Conservation (phyloP, 2,113 vertebrate genomes). For the Atherinomorus stipes region DNA sequence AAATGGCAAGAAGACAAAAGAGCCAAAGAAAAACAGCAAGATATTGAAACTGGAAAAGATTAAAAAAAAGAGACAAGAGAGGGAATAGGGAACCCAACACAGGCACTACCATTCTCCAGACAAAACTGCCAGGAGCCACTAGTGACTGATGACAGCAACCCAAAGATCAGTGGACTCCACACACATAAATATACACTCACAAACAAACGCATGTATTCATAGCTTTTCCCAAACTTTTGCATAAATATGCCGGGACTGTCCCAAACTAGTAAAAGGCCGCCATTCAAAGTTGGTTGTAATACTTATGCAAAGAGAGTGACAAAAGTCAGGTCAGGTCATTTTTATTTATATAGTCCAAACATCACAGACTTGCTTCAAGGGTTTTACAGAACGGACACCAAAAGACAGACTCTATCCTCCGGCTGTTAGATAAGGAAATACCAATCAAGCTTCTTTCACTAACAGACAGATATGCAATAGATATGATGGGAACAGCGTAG, state of each 20-base stretch:
- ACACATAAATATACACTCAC: conserved; percentile 13
- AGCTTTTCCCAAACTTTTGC: not conserved
- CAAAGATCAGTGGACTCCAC: conserved; percentile 10
- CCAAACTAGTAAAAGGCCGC: conserved; percentile 2
- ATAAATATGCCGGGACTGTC: not conserved
- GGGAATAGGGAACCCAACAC: conserved; percentile 17
- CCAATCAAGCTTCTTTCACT: not conserved
- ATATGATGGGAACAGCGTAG: no score
- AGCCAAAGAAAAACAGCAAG: conserved; percentile 9
- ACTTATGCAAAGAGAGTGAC: not conserved
- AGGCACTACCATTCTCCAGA: conserved; percentile 31
- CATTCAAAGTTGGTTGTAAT: conserved; percentile 11
- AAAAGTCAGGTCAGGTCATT: not conserved
- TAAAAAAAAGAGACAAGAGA: conserved; percentile 16
- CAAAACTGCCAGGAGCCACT: conserved; percentile 8
- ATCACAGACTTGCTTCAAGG: conserved; percentile 1
- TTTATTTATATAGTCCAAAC: not conserved
- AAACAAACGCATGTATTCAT: conserved; percentile 24
- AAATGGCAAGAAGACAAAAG: conserved; percentile 13
- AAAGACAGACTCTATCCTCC: not conserved
- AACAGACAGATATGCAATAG: no score
- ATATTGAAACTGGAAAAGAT: conserved; percentile 20
- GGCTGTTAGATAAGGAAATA: not conserved
- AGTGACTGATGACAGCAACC: conserved; percentile 37
- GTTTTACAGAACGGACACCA: not conserved